Percentiles rank a stretch among this genome's conserved stretches.
Conservation (phyloP, 2,888 invertebrate genomes). For the Nephrotoma flavescens region DNA sequence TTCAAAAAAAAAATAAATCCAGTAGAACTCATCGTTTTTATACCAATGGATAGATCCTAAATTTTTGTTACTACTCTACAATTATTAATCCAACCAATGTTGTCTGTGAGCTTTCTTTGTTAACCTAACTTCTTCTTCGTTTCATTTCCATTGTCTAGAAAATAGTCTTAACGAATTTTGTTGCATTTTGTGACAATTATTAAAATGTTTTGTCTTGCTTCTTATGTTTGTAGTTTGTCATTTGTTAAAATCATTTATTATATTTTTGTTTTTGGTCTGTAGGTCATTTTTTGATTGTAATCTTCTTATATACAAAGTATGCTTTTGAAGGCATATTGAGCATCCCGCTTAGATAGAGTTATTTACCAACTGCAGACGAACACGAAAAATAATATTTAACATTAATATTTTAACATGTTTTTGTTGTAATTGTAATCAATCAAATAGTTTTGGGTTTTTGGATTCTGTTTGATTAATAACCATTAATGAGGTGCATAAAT, state of each 20-base stretch:
- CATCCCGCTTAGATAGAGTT: background rate
- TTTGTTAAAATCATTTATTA: background rate
- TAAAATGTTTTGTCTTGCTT: background rate
- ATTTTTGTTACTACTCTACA: background rate
- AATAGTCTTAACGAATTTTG: background rate
- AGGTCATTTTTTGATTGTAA: background rate
- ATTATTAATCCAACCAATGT: background rate
- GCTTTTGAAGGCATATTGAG: background rate
- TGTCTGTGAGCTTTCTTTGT: background rate
- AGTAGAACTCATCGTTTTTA: too few relatives aligned
- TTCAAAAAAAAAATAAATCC: too few relatives aligned
- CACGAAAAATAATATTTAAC: background rate
- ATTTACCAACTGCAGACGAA: background rate
- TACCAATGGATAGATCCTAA: too few relatives aligned
- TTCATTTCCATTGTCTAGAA: background rate
- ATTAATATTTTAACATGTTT: background rate
- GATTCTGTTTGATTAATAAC: background rate
- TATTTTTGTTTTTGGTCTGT: background rate
- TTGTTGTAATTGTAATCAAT: background rate
- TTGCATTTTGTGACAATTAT: background rate
- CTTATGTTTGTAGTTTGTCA: background rate
- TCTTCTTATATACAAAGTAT: background rate
- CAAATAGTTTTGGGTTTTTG: background rate
- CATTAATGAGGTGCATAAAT: background rate
- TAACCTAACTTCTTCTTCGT: background rate